phyloP scores from a whole-genome alignment of 2,888 invertebrate genomes.

The Allophyes oxyacanthae region DNA sequence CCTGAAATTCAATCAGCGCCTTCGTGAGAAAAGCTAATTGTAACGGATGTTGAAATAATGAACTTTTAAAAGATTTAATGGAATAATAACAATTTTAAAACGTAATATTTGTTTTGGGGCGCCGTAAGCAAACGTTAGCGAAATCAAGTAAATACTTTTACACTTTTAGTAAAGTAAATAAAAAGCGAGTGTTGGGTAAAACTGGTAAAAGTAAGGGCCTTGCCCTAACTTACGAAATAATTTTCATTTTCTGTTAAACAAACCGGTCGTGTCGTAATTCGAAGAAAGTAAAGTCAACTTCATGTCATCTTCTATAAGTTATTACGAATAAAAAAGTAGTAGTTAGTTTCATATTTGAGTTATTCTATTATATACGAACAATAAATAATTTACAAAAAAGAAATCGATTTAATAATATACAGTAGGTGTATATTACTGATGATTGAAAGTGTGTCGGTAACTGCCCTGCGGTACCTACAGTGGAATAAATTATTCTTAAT shows the following conservation, averaged over 20 bases:
- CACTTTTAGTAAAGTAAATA: constrained; percentile 41
- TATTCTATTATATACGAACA: too few species aligned
- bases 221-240: constrained; percentile 38
- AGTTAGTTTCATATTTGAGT: too few species aligned
- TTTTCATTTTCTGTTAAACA: constrained; percentile 42
- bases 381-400: too few species aligned
- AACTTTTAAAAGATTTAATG: not conserved
- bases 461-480: too few species aligned
- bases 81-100: not conserved
- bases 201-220: constrained; percentile 27
- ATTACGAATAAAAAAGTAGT: not conserved
- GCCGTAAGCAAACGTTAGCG: constrained; percentile 9
- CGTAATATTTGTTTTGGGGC: constrained; percentile 19
- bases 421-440: too few species aligned
- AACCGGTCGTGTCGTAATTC: constrained; percentile 36
- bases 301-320: constrained; percentile 9
- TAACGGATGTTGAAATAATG: not conserved
- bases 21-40: not conserved
- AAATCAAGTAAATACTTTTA: constrained; percentile 16
- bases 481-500: not conserved
- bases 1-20: not conserved
- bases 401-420: too few species aligned
- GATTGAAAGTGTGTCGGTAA: too few species aligned
- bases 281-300: constrained; percentile 38
- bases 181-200: constrained; percentile 28